These are phyloP conservation scores for Caligus rogercresseyi DNA, from an alignment of 1,140 invertebrate genomes.

Conservation along the genomic window DNA sequence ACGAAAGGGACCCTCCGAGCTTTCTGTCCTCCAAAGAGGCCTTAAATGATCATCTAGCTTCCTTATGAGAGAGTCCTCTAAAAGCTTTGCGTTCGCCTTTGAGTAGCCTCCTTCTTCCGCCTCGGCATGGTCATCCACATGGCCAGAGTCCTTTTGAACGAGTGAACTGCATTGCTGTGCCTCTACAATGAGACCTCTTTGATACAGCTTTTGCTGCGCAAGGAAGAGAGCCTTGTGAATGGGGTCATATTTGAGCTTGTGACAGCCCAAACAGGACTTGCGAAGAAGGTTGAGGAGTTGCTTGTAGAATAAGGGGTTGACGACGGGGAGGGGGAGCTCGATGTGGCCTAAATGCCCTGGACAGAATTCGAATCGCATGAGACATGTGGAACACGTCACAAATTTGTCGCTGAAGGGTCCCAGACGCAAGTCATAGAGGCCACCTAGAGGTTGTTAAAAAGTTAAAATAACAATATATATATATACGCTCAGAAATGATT, in stretches of 20 bases:
- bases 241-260: conserved; percentile 48
- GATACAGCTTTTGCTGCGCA: conserved; percentile 52
- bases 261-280: conserved; percentile 49
- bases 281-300: conserved; percentile 46
- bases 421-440: conserved; percentile 25
- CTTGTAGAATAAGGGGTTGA: conserved; percentile 78
- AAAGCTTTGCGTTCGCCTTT: background rate
- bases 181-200: conserved; percentile 50
- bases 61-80: background rate
- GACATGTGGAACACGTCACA: conserved; percentile 8
- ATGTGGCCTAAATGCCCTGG: conserved; percentile 81
- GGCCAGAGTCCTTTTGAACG: background rate
- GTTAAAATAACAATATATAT: background rate
- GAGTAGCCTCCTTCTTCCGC: background rate
- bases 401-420: conserved; percentile 19
- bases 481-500: no score
- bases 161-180: conserved; percentile 35
- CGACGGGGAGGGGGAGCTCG: conserved; percentile 65
- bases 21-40: no score
- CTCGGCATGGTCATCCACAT: background rate
- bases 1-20: no score
- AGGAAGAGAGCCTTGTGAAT: conserved; percentile 36
- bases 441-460: conserved; percentile 10
- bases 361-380: conserved; percentile 7
- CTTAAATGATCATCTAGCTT: background rate